A percentile compares a stretch with the other conserved stretches of the same genome.
Evolutionary conservation across 2,113 vertebrate genomes (phyloP).

Genomic region (Coturnix japonica): DNA sequence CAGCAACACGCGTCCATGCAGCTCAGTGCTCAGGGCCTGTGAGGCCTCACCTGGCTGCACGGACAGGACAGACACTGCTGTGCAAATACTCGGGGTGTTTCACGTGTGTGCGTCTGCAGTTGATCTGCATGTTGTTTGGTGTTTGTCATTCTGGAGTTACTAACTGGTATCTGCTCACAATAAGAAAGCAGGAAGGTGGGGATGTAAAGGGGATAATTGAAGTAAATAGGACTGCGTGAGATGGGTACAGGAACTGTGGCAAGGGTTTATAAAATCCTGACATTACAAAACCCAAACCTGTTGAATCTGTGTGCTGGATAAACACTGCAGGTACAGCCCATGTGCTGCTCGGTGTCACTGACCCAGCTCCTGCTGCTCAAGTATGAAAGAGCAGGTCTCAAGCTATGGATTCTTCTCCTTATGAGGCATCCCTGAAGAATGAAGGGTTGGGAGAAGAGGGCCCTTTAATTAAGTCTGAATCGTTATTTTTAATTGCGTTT

Average conservation of each 20-base stretch:
- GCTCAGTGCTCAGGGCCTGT: slow-evolving; percentile 35
- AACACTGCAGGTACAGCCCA: neutral
- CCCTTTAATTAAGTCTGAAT: slow-evolving; percentile 70
- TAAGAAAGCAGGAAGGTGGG: slow-evolving; percentile 25
- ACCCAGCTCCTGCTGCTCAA: neutral
- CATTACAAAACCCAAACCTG: neutral
- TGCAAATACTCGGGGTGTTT: neutral
- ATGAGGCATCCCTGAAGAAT: slow-evolving; percentile 68
- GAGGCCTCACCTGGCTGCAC: neutral
- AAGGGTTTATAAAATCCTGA: slow-evolving; percentile 23
- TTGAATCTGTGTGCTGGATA: slow-evolving; percentile 5
- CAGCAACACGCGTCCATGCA: neutral
- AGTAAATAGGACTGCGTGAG: neutral
- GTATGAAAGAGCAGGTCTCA: slow-evolving; percentile 37
- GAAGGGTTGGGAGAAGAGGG: slow-evolving; percentile 55
- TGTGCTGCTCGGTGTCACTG: neutral
- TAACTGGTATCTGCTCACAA: slow-evolving; percentile 22
- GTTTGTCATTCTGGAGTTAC: neutral
- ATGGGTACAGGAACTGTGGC: neutral
- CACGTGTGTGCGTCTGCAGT: neutral
- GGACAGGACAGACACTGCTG: neutral
- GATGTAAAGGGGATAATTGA: slow-evolving; percentile 30
- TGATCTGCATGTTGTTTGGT: slow-evolving; percentile 1
- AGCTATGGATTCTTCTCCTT: slow-evolving; percentile 52
- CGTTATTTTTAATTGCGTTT: slow-evolving; percentile 61